Evolutionary conservation across 2,797 vertebrate genomes (phyloP).

Genomic region (Amblyopsis hoosieri): DNA sequence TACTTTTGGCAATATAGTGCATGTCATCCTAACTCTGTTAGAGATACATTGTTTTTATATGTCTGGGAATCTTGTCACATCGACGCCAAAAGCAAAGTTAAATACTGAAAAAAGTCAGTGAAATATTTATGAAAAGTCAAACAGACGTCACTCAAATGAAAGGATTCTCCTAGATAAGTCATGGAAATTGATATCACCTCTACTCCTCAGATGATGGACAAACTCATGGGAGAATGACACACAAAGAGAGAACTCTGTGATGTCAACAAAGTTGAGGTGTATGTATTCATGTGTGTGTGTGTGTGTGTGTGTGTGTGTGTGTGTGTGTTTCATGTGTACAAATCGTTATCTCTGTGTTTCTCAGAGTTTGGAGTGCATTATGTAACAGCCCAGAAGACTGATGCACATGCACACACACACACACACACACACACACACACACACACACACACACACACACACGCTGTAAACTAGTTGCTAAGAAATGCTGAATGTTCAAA

Average conservation of each 20-base stretch:
- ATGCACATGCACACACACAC: conserved; percentile 3
- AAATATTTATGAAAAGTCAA: too few relatives aligned
- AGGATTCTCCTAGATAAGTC: neutral
- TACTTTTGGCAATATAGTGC: too few relatives aligned
- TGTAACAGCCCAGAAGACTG: conserved; percentile 16
- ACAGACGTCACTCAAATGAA: too few relatives aligned
- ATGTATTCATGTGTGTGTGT: neutral
- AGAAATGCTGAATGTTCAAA: conserved; percentile 28
- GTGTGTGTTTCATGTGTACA: neutral
- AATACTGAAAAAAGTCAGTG: too few relatives aligned
- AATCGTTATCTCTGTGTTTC: neutral
- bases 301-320: conserved; percentile 2
- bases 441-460: conserved; percentile 2
- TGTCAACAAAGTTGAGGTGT: neutral
- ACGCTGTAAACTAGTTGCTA: conserved; percentile 23
- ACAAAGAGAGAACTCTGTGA: neutral
- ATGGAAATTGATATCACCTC: neutral
- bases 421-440: conserved; percentile 6
- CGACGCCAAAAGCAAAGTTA: too few relatives aligned
- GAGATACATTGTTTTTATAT: too few relatives aligned
- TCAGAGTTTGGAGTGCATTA: conserved; percentile 46
- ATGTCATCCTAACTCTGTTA: too few relatives aligned
- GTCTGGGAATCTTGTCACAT: too few relatives aligned
- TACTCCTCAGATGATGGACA: neutral
- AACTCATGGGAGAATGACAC: conserved; percentile 1